A percentile compares a stretch with the other conserved stretches of the same genome.
Conservation (phyloP, 2,888 invertebrate species). For the Drosophila niveifrons region DNA sequence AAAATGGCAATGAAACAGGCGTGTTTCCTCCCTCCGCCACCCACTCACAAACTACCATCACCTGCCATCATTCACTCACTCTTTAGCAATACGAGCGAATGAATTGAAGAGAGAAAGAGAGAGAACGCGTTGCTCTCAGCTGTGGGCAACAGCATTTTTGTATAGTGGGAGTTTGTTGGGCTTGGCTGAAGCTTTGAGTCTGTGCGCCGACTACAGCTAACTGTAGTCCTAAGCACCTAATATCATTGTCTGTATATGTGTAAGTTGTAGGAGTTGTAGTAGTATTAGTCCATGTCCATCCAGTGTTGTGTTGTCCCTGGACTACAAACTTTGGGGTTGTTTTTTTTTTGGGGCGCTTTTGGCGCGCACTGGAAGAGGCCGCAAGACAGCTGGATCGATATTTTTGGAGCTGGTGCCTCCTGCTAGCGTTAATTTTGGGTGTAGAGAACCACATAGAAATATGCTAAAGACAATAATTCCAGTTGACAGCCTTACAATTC, state of each 20-base stretch:
- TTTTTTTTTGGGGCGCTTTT: slow-evolving; percentile 50
- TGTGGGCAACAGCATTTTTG: slow-evolving; percentile 42
- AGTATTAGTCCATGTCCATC: background rate
- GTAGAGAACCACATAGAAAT: background rate
- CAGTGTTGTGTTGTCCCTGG: slow-evolving; percentile 11
- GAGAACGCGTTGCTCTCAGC: slow-evolving; percentile 59
- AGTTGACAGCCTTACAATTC: slow-evolving; percentile 30
- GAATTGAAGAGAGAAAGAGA: background rate
- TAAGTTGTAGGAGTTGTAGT: slow-evolving; percentile 1
- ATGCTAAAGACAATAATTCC: slow-evolving; percentile 23
- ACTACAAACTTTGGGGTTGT: slow-evolving; percentile 43
- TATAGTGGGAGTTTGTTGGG: slow-evolving; percentile 20
- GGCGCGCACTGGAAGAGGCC: slow-evolving; percentile 67
- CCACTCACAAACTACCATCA: background rate
- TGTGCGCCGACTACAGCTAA: slow-evolving; percentile 56
- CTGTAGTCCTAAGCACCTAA: background rate
- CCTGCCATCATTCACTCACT: background rate
- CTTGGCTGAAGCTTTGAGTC: slow-evolving; percentile 35
- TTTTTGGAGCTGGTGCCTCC: slow-evolving; percentile 52
- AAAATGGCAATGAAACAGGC: slow-evolving; percentile 74
- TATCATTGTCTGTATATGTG: background rate
- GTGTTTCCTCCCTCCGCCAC: slow-evolving; percentile 4
- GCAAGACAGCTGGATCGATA: slow-evolving; percentile 66
- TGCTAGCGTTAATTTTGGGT: slow-evolving; percentile 20
- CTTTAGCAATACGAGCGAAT: background rate